These are phyloP conservation scores for Melanostoma scalare DNA, from an alignment of 2,888 invertebrate species.

Conservation along the genomic window DNA sequence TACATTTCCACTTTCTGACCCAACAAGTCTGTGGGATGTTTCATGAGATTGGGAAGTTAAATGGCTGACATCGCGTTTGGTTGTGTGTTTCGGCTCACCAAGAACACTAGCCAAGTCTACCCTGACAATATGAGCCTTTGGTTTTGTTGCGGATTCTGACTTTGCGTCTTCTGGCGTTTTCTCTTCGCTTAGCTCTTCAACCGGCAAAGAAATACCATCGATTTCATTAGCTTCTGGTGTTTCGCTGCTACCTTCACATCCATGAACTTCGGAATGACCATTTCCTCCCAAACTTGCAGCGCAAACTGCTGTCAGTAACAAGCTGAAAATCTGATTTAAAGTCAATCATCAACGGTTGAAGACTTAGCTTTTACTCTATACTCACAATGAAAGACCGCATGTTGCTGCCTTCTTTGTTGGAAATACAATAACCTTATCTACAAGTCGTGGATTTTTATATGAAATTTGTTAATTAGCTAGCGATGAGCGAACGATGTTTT, in stretches of 20 bases:
- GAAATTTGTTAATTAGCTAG: neutral
- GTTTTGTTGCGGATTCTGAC: neutral
- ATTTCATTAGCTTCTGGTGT: neutral
- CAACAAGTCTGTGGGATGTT: neutral
- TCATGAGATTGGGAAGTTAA: neutral
- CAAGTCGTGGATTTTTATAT: slow-evolving; percentile 49
- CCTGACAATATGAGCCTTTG: too few relatives aligned
- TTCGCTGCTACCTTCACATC: neutral
- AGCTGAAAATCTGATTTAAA: slow-evolving; percentile 36
- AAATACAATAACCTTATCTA: slow-evolving; percentile 34
- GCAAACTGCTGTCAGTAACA: slow-evolving; percentile 26
- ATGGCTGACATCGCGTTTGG: too few relatives aligned
- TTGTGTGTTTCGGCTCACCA: too few relatives aligned
- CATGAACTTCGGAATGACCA: neutral
- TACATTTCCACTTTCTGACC: neutral
- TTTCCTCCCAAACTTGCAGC: slow-evolving; percentile 32
- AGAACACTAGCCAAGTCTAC: too few relatives aligned
- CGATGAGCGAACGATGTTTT: neutral
- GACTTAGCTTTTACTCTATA: slow-evolving; percentile 4
- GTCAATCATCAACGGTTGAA: neutral
- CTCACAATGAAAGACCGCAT: slow-evolving; percentile 55
- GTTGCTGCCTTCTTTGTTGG: neutral
- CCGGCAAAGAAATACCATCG: neutral
- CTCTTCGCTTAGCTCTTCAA: neutral
- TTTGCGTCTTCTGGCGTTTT: neutral